Evolutionary conservation across 1,140 invertebrate genomes (phyloP).

Genomic region (Hycleus phaleratus): DNA sequence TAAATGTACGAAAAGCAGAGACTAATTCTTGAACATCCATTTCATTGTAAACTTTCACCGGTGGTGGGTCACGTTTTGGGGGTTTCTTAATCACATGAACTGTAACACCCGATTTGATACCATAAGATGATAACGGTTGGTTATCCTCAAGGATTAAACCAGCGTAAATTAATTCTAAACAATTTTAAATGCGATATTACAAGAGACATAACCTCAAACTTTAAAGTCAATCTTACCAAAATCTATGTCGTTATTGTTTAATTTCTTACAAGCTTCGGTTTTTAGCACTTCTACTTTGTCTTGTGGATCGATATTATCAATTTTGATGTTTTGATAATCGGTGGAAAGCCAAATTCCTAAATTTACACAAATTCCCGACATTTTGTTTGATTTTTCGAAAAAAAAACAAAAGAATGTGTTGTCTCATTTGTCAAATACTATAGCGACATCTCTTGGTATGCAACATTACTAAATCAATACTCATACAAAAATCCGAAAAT

Average conservation of each 20-base stretch:
- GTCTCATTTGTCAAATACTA: not conserved
- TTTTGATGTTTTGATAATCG: slow-evolving; percentile 40
- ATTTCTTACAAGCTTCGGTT: slow-evolving; percentile 39
- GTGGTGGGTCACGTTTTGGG: slow-evolving; percentile 28
- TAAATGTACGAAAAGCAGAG: slow-evolving; percentile 44
- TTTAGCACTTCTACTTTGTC: slow-evolving; percentile 44
- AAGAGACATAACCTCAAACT: not conserved
- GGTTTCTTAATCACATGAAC: slow-evolving; percentile 47
- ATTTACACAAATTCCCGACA: slow-evolving; percentile 1
- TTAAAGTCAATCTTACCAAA: slow-evolving; percentile 40
- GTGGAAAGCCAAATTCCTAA: slow-evolving; percentile 6
- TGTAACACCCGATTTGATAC: slow-evolving; percentile 45
- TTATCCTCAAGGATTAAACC: slow-evolving; percentile 48
- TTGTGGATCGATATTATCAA: slow-evolving; percentile 45
- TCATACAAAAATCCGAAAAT: too few relatives aligned
- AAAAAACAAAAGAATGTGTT: not conserved
- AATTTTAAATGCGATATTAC: not conserved
- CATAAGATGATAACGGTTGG: slow-evolving; percentile 42
- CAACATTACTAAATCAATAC: too few relatives aligned
- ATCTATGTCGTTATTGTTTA: slow-evolving; percentile 42
- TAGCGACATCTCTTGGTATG: too few relatives aligned
- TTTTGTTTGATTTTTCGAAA: not conserved
- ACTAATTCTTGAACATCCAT: slow-evolving; percentile 42
- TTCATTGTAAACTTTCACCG: slow-evolving; percentile 39
- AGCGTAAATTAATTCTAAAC: slow-evolving; percentile 47